Conservation (phyloP, 2,888 invertebrate genomes). For the Xestoiulus laeticollis region DNA sequence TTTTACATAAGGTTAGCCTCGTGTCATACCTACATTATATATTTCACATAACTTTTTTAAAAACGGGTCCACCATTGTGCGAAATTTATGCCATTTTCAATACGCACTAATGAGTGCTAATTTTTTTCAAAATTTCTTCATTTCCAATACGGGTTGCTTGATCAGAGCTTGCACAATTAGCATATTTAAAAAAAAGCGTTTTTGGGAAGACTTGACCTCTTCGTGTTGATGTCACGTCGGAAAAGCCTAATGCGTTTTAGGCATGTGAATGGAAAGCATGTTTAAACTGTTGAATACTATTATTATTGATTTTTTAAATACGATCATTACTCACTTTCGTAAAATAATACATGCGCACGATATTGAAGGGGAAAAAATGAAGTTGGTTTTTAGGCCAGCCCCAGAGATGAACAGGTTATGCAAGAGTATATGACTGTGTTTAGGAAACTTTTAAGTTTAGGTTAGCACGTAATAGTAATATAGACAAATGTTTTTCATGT, state of each 20-base stretch:
- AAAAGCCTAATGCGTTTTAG: background rate
- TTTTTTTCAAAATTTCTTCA: background rate
- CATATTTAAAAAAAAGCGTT: background rate
- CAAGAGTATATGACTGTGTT: background rate
- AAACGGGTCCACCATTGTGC: slow-evolving; percentile 7
- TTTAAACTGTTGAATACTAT: slow-evolving; percentile 19
- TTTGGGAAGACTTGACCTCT: background rate
- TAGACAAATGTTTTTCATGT: slow-evolving; percentile 33
- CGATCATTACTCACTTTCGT: slow-evolving; percentile 37
- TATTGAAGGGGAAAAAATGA: background rate
- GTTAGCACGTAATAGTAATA: slow-evolving; percentile 8
- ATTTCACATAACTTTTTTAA: background rate
- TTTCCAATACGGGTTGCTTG: background rate
- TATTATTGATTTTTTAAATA: slow-evolving; percentile 37
- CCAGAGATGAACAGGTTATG: background rate
- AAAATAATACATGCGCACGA: slow-evolving; percentile 33
- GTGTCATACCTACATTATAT: slow-evolving; percentile 19
- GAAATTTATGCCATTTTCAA: slow-evolving; percentile 10
- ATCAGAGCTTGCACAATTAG: slow-evolving; percentile 12
- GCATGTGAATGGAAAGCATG: background rate
- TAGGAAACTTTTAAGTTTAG: background rate
- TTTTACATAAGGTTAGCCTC: background rate
- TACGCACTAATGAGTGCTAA: background rate
- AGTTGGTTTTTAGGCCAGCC: slow-evolving; percentile 15
- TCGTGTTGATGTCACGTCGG: background rate